Conservation (phyloP, 2,888 invertebrate genomes). For the Pyrgus malvae region DNA sequence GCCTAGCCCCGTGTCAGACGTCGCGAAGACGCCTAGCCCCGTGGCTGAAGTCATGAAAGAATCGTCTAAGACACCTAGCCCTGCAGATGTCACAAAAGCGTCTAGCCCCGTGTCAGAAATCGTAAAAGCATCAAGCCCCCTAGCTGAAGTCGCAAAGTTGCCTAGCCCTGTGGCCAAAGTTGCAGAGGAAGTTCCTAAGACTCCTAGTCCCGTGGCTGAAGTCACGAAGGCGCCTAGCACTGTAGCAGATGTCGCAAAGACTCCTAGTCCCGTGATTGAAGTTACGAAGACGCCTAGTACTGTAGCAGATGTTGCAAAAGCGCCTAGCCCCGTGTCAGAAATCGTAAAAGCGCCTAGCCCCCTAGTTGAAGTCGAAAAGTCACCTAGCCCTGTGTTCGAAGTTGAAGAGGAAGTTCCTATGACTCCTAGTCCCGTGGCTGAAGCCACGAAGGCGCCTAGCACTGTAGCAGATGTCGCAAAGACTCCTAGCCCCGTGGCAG, state of each 20-base stretch:
- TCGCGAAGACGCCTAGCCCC: no score
- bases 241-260: not conserved
- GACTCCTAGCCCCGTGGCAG: not conserved
- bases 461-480: slow-evolving; percentile 5
- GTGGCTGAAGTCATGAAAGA: no score
- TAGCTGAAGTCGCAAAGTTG: no score
- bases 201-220: not conserved
- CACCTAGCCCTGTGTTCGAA: slow-evolving; percentile 1
- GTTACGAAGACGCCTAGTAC: not conserved
- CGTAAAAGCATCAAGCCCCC: not conserved
- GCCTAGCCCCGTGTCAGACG: not conserved
- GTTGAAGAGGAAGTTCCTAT: not conserved
- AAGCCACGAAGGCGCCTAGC: not conserved
- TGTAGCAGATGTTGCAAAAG: not conserved
- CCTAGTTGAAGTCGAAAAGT: not conserved
- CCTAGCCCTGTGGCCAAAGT: no score
- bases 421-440: not conserved
- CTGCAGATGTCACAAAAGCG: not conserved
- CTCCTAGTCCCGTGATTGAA: not conserved
- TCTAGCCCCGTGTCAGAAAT: not conserved
- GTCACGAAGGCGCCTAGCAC: not conserved
- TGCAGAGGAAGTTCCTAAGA: not conserved
- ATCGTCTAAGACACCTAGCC: no score
- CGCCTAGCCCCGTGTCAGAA: slow-evolving; percentile 22
- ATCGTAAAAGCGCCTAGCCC: not conserved